Base-by-base conservation (phyloP, 2,113 vertebrate species). In the Dermatemys mawii region DNA sequence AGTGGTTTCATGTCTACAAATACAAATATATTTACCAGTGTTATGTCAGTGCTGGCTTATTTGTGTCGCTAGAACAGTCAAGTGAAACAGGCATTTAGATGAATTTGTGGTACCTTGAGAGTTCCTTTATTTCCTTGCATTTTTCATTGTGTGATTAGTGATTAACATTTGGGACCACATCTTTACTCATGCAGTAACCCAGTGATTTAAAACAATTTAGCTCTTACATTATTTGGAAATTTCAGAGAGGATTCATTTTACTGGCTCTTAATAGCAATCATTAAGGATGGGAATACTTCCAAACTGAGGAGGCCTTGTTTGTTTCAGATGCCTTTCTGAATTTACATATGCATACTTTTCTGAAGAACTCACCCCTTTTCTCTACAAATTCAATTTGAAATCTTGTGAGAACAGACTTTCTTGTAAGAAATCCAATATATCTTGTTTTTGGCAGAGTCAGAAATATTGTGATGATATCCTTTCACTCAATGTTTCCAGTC, bases 1-100 rank as follows among this genome's bases (percentile, higher is more conserved):
- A 86, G 19, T 87, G 78, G 46, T 46, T 91, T 48, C 76, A 90
- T 86, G 54, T 41, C 92, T 84, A 84, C 57, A 92, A 93, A 84
- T 87, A 51, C 86, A 87, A 84, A 75, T 63, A 79, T 60, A 50
- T 81, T 93, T 54, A 78, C n/a, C 21, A 22, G 35, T 22, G 3
- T 38, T 70, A 38, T 38, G n/a, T 70, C 8, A 70, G 10, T 70
- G n/a, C 63, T 38, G 19, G 63, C 19, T 70, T 70, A n/a, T 9
- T 67, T 38, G n/a, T 21, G 17, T 38, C 8, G n/a, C 63, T 70
- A 70, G n/a, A 70, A 38, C n/a, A 70, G n/a, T 38, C 63, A 70
- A 70, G 63, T 22, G 19, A n/a, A 70, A 70, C 17, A 22, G 63
- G n/a, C 19, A 70, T 70, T 70, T 70, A 22, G 35, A 38, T 70